Percentiles rank a stretch among this genome's conserved stretches.
Evolutionary conservation across 2,888 invertebrate genomes (phyloP).

Genomic region (Scelioninae gen. 1): DNA sequence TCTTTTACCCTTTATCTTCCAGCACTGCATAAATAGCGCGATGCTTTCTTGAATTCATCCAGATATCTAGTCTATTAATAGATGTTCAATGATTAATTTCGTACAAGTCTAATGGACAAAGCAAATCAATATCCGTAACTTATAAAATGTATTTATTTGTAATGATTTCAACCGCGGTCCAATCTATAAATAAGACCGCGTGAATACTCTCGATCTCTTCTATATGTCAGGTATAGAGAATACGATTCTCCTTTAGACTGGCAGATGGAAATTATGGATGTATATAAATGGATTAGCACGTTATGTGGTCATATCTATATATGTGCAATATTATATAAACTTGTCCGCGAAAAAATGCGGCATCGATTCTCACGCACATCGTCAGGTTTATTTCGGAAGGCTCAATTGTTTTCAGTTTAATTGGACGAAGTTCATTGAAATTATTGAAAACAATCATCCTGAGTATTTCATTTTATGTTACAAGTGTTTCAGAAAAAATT

Average conservation of each 20-base stretch:
- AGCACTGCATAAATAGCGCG: constrained; percentile 26
- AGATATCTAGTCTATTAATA: constrained; percentile 38
- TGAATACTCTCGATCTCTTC: constrained; percentile 10
- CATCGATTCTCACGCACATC: constrained; percentile 19
- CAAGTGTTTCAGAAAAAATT: no score
- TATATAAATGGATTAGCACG: constrained; percentile 38
- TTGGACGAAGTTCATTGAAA: constrained; percentile 11
- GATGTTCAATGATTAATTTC: constrained; percentile 38
- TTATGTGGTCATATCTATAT: constrained; percentile 22
- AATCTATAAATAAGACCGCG: constrained; percentile 23
- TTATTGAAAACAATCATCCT: background rate
- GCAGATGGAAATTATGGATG: constrained; percentile 28
- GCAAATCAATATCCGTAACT: constrained; percentile 25
- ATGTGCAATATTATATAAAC: constrained; percentile 26
- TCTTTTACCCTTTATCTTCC: constrained; percentile 6
- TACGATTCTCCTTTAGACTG: constrained; percentile 23
- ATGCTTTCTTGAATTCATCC: constrained; percentile 29
- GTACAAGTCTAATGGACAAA: constrained; percentile 28
- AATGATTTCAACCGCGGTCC: constrained; percentile 8
- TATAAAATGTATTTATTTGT: constrained; percentile 29
- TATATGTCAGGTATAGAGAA: constrained; percentile 27
- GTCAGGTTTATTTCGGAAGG: constrained; percentile 11
- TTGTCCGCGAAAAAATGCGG: constrained; percentile 11
- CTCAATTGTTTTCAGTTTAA: constrained; percentile 28
- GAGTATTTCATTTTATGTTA: no score